Evolutionary conservation across 2,888 invertebrate genomes (phyloP).

Genomic region (Nomada ferruginata): DNA sequence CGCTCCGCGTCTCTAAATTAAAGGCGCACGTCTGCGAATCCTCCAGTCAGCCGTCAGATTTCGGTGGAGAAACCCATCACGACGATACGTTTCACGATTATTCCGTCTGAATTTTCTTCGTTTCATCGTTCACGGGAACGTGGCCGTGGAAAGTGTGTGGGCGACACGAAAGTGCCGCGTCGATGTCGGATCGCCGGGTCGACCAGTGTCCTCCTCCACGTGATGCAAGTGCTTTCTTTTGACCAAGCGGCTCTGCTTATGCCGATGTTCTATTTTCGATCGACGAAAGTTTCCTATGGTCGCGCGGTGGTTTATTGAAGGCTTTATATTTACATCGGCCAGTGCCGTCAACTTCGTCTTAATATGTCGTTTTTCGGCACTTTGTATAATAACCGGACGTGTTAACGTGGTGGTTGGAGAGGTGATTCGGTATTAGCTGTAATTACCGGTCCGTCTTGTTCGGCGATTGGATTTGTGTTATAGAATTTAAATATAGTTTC

Average conservation of each 20-base stretch:
- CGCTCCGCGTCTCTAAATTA: constrained; percentile 82
- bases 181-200: neutral
- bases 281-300: constrained; percentile 20
- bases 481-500: too few relatives aligned
- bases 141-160: neutral
- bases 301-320: constrained; percentile 23
- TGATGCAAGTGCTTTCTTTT: constrained; percentile 33
- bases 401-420: neutral
- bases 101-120: neutral
- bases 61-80: constrained; percentile 71
- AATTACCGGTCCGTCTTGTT: too few relatives aligned
- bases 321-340: neutral
- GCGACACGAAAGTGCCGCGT: neutral
- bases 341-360: neutral
- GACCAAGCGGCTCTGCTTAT: constrained; percentile 6
- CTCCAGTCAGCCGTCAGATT: constrained; percentile 82
- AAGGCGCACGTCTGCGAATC: constrained; percentile 81
- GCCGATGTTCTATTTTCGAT: constrained; percentile 42
- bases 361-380: neutral
- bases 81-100: constrained; percentile 49
- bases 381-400: neutral
- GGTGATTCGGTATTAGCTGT: too few relatives aligned
- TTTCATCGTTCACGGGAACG: neutral
- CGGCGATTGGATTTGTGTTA: too few relatives aligned
- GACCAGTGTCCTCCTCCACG: constrained; percentile 9